A percentile compares a stretch with the other conserved stretches of the same genome.
These are phyloP conservation scores for Calosoma granatense DNA, from an alignment of 1,140 invertebrate species.

Conservation along the genomic window DNA sequence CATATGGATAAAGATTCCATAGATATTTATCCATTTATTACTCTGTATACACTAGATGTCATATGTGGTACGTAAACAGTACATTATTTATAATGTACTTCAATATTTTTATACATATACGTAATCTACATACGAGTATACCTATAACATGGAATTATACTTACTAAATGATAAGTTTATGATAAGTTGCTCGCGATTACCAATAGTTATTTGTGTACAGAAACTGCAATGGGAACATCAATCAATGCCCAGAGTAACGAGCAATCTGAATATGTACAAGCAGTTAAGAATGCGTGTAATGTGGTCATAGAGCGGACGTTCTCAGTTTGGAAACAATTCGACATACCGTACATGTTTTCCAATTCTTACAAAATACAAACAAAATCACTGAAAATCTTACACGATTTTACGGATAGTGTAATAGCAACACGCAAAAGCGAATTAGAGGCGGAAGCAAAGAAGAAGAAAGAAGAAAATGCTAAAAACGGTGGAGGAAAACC, in stretches of 20 bases:
- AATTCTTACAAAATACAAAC: slow-evolving; percentile 37
- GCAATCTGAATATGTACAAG: slow-evolving; percentile 62
- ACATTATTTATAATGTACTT: no score
- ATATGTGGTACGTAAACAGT: slow-evolving; percentile 53
- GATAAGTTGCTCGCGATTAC: no score
- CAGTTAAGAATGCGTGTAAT: slow-evolving; percentile 47
- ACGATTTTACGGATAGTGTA: slow-evolving; percentile 54
- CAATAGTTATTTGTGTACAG: slow-evolving; percentile 42
- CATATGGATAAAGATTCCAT: slow-evolving; percentile 38
- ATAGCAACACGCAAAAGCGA: slow-evolving; percentile 33
- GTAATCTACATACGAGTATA: no score
- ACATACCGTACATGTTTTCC: slow-evolving; percentile 33
- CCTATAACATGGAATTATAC: no score
- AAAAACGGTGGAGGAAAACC: slow-evolving; percentile 10
- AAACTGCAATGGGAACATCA: slow-evolving; percentile 78
- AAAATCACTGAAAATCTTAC: slow-evolving; percentile 50
- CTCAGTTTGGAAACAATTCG: slow-evolving; percentile 29
- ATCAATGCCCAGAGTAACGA: slow-evolving; percentile 59
- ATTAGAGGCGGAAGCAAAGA: no score
- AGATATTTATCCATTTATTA: slow-evolving; percentile 54
- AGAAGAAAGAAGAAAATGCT: slow-evolving; percentile 24
- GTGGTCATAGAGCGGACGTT: slow-evolving; percentile 33
- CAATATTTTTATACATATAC: no score
- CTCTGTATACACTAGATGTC: slow-evolving; percentile 59
- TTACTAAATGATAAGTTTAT: no score